phyloP scores from a whole-genome alignment of 1,140 invertebrate species.

The Procambarus clarkii region DNA sequence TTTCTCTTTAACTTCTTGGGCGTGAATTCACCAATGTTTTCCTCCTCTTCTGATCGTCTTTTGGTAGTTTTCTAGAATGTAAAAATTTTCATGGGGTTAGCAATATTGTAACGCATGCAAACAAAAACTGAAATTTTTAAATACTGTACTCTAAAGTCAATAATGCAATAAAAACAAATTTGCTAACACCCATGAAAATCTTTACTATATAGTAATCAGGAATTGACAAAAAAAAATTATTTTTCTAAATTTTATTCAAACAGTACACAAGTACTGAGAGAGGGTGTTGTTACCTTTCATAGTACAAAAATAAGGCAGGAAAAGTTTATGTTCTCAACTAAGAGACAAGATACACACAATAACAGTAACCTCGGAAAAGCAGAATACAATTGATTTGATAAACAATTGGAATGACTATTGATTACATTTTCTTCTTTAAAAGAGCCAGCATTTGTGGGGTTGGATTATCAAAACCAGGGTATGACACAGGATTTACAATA shows the following conservation, averaged over 20 bases:
- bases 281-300: slow-evolving; percentile 10
- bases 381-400: too few species aligned
- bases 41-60: slow-evolving; percentile 69
- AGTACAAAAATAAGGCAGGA: slow-evolving; percentile 34
- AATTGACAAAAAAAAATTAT: slow-evolving; percentile 27
- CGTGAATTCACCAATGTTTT: slow-evolving; percentile 63
- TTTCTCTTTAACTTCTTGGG: slow-evolving; percentile 70
- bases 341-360: too few species aligned
- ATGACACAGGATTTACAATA: slow-evolving; percentile 34
- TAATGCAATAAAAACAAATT: neutral
- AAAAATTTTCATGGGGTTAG: slow-evolving; percentile 71
- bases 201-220: slow-evolving; percentile 24
- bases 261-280: slow-evolving; percentile 4
- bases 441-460: slow-evolving; percentile 73
- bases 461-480: slow-evolving; percentile 71
- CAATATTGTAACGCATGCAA: slow-evolving; percentile 23
- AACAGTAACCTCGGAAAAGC: too few species aligned
- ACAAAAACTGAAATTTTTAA: neutral
- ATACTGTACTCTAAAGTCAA: neutral
- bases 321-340: neutral
- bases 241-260: slow-evolving; percentile 17
- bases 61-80: slow-evolving; percentile 69
- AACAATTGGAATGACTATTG: neutral
- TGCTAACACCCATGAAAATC: slow-evolving; percentile 62
- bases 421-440: slow-evolving; percentile 73